Base-by-base conservation (phyloP, 2,888 invertebrate genomes). In the Pantelozetes paolii region DNA sequence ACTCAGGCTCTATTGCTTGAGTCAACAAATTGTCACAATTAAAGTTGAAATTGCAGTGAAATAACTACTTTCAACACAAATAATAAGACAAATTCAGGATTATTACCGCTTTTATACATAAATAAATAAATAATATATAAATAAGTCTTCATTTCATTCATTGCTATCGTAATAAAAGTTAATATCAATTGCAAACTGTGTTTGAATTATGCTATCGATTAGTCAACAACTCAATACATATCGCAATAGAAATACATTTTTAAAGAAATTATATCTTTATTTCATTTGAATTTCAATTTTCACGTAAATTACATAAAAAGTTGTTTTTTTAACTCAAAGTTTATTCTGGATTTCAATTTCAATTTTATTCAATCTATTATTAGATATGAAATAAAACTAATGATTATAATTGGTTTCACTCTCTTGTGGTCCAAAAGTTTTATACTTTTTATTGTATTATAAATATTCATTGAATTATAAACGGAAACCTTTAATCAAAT, bases 11-110 rank as follows among this genome's bases (percentile, higher is more conserved):
- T 54, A 54, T 54, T 20, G 54, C 54, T 23, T 15, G 59, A 59
- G 59, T 59, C 59, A 59, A 59, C 59, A 59, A 59, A 59, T 59
- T 59, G 59, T 59, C 59, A 30, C 59, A 59, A 59, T 59, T 59
- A 59, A 59, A 59, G 59, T 59, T 30, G 30, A 59, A 59, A 59
- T 30, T 59, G 59, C 59, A 59, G 3, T 59, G 26, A 59, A 30
- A 59, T 59, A n/a, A 59, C 59, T 59, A 59, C 30, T 59, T 59
- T 59, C 59, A 59, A 59, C 59, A 59, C 59, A 59, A 59, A 59
- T 59, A 59, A 20, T 30, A 59, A 59, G 59, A 59, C 59, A 6
- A 59, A 59, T 28, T 59, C 26, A 6, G 23, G 30, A 26, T 59
- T 30, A 23, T 57, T 20, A 20, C 18, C 5, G 23, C 5, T 57